Evolutionary conservation across 1,140 invertebrate species (phyloP), one percentile per base, ranked within the genome.

Genomic region (Hirudo medicinalis): DNA sequence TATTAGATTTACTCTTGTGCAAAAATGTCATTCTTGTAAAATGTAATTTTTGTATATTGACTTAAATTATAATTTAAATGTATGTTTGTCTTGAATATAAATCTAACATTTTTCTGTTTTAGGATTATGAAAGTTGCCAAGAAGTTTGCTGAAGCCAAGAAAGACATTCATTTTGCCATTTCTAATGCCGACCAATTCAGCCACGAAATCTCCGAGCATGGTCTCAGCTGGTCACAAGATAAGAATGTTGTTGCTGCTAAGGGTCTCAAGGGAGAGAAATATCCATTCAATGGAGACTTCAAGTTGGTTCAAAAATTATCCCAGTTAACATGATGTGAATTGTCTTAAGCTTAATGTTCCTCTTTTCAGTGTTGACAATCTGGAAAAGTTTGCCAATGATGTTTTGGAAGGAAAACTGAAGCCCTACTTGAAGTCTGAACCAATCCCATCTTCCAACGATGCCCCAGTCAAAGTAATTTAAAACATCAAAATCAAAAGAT

Each of bases 381-480:
- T 99, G 72, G 87, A 92, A 77, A 79, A 86, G n/a, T 99, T 99
- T 86, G 84, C 94, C 8, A 89, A 90, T 71, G 89, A 94, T 77
- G 82, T 98, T 6, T 82, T 91, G 72, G 88, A 86, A 72, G 91
- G 87, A 53, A 89, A 90, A 77, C 79, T 98, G 70, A 91, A 95
- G 78, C 88, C 94, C 0, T 97, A 92, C 82, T 79, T 98, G 57
- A 99, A 99, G 83, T 98, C 95, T 36, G 95, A 99, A 80, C 82
- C 91, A 2, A 83, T 98, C 57, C 95, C 96, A 5, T 90, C 89
- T 69, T 86, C 86, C 55, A 93, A 95, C 76, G 87, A 87, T 78
- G 89, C 87, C 0, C 87, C 88, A 66, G 92, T 97, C 0, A 94
- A 90, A 79, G 87, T 84, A 78, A 60, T 8, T 63, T 63, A 15